phyloP scores from a whole-genome alignment of 2,888 invertebrate species.

The Dicyrtomina minuta region DNA sequence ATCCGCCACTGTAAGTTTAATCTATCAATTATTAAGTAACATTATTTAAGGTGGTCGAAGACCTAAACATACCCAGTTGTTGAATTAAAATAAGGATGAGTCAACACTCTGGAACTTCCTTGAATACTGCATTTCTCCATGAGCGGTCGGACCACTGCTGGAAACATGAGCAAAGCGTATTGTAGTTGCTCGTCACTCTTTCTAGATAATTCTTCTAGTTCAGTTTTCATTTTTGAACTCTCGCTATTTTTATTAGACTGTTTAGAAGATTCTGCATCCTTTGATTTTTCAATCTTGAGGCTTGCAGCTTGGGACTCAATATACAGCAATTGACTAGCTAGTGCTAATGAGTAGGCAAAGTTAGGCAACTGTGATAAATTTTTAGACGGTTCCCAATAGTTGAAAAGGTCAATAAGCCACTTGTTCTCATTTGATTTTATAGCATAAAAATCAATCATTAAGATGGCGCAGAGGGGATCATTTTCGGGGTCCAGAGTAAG shows the following conservation, averaged over 20 bases:
- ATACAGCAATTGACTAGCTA: conserved; percentile 68
- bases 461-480: conserved; percentile 74
- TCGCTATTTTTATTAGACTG: conserved; percentile 4
- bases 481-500: conserved; percentile 72
- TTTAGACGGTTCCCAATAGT: conserved; percentile 64
- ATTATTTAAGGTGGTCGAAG: neutral
- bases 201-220: conserved; percentile 47
- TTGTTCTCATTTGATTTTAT: conserved; percentile 70
- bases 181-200: conserved; percentile 67
- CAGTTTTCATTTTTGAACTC: no score
- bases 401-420: conserved; percentile 66
- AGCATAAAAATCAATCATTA: conserved; percentile 81
- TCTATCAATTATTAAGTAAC: no score
- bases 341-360: conserved; percentile 77
- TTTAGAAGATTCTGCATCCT: conserved; percentile 35
- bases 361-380: conserved; percentile 82
- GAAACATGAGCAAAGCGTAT: conserved; percentile 78
- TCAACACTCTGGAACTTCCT: conserved; percentile 66
- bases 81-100: conserved; percentile 61
- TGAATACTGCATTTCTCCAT: conserved; percentile 75
- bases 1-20: no score
- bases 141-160: conserved; percentile 70
- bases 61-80: conserved; percentile 43
- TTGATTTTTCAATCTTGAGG: conserved; percentile 27
- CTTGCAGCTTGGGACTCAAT: no score